phyloP scores from a whole-genome alignment of 2,888 invertebrate genomes.

The Drosophila neotestacea region DNA sequence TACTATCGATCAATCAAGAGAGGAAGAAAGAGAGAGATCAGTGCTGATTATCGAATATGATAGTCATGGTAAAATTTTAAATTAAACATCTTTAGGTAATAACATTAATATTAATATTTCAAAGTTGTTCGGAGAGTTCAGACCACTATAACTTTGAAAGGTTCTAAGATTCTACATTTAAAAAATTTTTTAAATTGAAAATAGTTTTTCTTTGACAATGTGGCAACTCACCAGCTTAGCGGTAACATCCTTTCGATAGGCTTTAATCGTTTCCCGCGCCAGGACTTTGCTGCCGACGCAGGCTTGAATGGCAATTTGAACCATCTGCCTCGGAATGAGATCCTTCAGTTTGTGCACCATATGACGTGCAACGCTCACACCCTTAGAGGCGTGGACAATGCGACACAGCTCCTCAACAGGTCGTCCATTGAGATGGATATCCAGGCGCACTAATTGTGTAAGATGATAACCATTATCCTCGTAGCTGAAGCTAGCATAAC shows the following conservation, averaged over 20 bases:
- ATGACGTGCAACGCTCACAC: conserved; percentile 88
- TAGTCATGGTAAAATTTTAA: too few relatives aligned
- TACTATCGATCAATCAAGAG: conserved; percentile 87
- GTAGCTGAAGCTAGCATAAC: conserved; percentile 98
- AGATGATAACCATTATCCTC: conserved; percentile 93
- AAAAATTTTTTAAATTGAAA: not conserved
- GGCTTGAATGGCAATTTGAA: conserved; percentile 95
- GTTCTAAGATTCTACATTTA: too few relatives aligned
- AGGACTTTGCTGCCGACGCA: conserved; percentile 91
- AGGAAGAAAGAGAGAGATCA: not conserved
- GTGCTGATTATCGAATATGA: not conserved
- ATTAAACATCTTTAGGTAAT: too few relatives aligned
- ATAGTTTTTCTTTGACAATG: not conserved
- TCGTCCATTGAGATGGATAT: conserved; percentile 90
- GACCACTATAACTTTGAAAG: too few relatives aligned
- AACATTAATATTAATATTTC: too few relatives aligned
- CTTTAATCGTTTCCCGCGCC: conserved; percentile 93
- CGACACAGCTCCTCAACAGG: conserved; percentile 93
- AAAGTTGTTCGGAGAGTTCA: too few relatives aligned
- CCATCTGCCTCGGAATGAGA: conserved; percentile 95
- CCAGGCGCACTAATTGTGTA: conserved; percentile 92
- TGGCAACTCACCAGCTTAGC: conserved; percentile 92
- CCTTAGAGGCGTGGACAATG: conserved; percentile 91
- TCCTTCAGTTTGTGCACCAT: conserved; percentile 92
- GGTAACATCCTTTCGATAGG: conserved; percentile 96